phyloP scores from a whole-genome alignment of 2,888 invertebrate genomes.

The Drosophila seclusa region DNA sequence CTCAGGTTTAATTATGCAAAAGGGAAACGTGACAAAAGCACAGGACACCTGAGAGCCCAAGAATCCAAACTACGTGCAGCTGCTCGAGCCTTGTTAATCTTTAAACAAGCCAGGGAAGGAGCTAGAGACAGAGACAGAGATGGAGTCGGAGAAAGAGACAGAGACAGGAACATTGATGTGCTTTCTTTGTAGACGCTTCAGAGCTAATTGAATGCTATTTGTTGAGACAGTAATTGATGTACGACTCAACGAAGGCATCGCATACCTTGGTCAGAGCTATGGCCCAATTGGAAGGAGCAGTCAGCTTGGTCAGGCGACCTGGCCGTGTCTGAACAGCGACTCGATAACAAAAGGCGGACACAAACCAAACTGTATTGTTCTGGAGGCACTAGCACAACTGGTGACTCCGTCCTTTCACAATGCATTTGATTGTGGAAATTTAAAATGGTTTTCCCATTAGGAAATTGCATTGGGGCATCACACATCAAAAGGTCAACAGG shows the following conservation, averaged over 20 bases:
- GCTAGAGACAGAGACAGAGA: conserved; percentile 1
- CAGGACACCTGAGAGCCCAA: conserved; percentile 1
- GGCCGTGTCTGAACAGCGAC: neutral
- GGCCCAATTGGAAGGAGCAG: neutral
- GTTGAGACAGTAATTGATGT: conserved; percentile 75
- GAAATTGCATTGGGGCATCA: conserved; percentile 51
- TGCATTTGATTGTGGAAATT: conserved; percentile 63
- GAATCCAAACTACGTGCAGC: conserved; percentile 33
- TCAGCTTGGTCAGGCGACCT: conserved; percentile 5
- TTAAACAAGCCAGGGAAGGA: conserved; percentile 53
- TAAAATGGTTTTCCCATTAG: conserved; percentile 68
- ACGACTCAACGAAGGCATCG: conserved; percentile 48
- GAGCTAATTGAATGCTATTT: conserved; percentile 79
- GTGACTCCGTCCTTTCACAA: conserved; percentile 38
- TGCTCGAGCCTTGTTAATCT: conserved; percentile 58
- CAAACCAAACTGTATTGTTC: conserved; percentile 35
- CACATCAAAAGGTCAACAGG: conserved; percentile 42
- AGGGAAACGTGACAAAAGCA: conserved; percentile 63
- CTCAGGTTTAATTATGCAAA: conserved; percentile 70
- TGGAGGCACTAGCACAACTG: conserved; percentile 31
- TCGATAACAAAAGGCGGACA: conserved; percentile 3
- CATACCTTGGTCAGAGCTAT: conserved; percentile 34
- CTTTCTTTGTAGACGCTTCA: conserved; percentile 28
- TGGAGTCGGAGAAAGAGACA: conserved; percentile 6
- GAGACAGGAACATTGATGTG: neutral